A percentile compares a stretch with the other conserved stretches of the same genome.
Evolutionary conservation across 2,113 vertebrate species (phyloP).

Genomic region (Camelus bactrianus): DNA sequence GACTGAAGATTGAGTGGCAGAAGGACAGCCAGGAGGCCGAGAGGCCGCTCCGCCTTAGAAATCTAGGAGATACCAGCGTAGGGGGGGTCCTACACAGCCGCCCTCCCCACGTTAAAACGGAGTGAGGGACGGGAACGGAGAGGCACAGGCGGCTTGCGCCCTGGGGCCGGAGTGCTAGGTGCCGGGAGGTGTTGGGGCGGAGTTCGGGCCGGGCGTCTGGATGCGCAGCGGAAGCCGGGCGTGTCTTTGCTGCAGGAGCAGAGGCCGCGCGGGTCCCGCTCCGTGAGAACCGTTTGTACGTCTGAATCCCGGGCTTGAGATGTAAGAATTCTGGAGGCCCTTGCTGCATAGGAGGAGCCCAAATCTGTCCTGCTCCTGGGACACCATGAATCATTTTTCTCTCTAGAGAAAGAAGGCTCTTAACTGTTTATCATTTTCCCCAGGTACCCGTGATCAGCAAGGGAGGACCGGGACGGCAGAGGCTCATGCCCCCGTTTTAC

Average conservation of each 20-base stretch:
- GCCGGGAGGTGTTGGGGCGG: neutral
- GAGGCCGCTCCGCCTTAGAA: neutral
- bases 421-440: neutral
- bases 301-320: neutral
- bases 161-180: neutral
- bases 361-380: neutral
- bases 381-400: neutral
- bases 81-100: neutral
- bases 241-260: neutral
- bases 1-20: neutral
- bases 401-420: neutral
- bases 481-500: conserved; percentile 37
- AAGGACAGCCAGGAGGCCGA: neutral
- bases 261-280: neutral
- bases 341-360: fast-evolving
- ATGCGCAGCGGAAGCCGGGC: neutral
- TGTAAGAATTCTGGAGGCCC: neutral
- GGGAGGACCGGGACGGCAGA: neutral
- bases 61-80: neutral
- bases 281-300: fast-evolving
- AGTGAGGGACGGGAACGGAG: neutral
- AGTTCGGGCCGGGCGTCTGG: neutral
- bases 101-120: neutral
- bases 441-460: conserved; percentile 9
- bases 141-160: neutral